Evolutionary conservation across 92 coral and sea anemone species (phyloP).

Genomic region (Nematostella vectensis): DNA sequence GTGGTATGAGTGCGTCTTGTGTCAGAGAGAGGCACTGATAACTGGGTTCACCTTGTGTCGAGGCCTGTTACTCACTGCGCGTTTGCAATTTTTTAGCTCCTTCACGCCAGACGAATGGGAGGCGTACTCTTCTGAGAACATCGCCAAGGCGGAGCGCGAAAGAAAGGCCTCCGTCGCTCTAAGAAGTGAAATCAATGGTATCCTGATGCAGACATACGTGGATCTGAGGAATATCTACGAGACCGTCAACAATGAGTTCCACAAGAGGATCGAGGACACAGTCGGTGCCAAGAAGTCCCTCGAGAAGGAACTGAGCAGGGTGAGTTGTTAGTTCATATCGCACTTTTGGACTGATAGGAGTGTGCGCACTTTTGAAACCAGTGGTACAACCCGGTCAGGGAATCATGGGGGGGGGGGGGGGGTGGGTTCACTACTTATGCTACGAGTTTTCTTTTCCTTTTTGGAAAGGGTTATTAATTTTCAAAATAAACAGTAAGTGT

Average conservation of each 20-base stretch:
- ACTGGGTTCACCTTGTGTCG: too few species aligned
- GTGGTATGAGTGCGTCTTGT: too few species aligned
- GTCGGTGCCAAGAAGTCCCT: slow-evolving; percentile 69
- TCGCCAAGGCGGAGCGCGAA: slow-evolving; percentile 93
- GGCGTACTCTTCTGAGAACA: slow-evolving; percentile 82
- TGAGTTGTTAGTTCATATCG: too few species aligned
- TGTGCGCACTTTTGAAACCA: too few species aligned
- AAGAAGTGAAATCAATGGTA: slow-evolving; percentile 92
- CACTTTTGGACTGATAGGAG: not conserved
- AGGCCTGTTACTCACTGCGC: too few species aligned
- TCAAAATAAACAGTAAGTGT: too few species aligned
- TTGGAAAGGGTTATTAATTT: too few species aligned
- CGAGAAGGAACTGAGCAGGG: slow-evolving; percentile 91
- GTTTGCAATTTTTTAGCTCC: slow-evolving; percentile 69
- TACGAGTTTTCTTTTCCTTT: too few species aligned
- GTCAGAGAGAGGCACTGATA: too few species aligned
- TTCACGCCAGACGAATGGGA: slow-evolving; percentile 98
- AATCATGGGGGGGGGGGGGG: too few species aligned
- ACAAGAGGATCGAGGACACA: slow-evolving; percentile 84
- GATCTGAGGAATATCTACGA: slow-evolving; percentile 88
- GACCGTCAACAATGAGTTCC: slow-evolving; percentile 89
- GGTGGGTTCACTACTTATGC: too few species aligned
- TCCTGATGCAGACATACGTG: slow-evolving; percentile 91
- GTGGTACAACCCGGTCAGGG: too few species aligned
- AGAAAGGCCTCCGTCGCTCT: slow-evolving; percentile 91